Conservation (phyloP, 2,113 vertebrate species). For the Bubo bubo region DNA sequence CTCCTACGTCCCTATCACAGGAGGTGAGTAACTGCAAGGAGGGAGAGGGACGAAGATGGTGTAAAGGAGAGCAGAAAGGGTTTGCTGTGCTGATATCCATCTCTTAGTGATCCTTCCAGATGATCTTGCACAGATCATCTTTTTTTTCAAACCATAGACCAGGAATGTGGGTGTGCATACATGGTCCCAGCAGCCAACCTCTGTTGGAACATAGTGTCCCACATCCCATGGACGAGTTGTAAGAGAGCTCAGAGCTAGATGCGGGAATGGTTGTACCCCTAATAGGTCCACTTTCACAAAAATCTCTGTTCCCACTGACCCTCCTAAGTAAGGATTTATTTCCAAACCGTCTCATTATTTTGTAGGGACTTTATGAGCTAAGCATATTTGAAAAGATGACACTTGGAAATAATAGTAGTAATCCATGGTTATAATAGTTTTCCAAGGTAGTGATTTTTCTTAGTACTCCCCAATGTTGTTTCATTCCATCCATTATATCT, state of each 20-base stretch:
- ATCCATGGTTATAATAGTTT: neutral
- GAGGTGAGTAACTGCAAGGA: constrained; percentile 77
- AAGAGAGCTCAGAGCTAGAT: neutral
- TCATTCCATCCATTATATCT: neutral
- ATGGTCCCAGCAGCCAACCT: neutral
- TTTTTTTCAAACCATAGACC: neutral
- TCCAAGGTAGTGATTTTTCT: neutral
- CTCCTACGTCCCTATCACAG: constrained; percentile 83
- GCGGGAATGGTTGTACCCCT: neutral
- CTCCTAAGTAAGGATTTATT: neutral
- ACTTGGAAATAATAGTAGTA: neutral
- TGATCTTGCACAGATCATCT: neutral
- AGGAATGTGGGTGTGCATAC: neutral
- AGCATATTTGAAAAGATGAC: neutral
- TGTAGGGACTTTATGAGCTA: neutral
- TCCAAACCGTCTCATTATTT: neutral
- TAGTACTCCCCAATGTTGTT: neutral
- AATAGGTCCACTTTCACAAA: neutral
- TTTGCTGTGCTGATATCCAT: neutral
- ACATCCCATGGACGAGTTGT: neutral
- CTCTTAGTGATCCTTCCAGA: neutral
- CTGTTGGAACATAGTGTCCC: too few species aligned
- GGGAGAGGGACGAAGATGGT: too few species aligned
- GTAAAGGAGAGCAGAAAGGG: neutral
- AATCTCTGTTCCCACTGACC: neutral